A percentile compares a stretch with the other conserved stretches of the same genome.
These are phyloP conservation scores for Andinoacara biseriatus DNA, from an alignment of 2,113 vertebrate genomes.

Conservation along the genomic window DNA sequence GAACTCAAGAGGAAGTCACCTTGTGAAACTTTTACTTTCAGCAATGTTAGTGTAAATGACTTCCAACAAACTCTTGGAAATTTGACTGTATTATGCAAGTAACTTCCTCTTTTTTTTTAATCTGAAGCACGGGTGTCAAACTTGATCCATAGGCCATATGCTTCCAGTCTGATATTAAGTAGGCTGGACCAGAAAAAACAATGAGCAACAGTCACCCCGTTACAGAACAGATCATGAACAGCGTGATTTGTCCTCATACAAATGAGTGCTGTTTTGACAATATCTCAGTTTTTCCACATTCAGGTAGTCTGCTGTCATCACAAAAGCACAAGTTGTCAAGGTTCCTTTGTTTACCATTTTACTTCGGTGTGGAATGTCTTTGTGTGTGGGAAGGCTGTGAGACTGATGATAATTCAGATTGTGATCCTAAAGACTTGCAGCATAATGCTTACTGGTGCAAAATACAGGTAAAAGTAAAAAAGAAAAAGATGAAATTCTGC, in stretches of 20 bases:
- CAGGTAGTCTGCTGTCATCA: not conserved
- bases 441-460: not conserved
- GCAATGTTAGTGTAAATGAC: not conserved
- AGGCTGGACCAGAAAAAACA: not conserved
- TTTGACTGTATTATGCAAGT: not conserved
- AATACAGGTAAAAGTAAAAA: not conserved
- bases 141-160: not conserved
- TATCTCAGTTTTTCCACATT: not conserved
- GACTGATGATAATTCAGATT: too few species aligned
- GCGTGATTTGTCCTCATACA: not conserved
- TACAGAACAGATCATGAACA: not conserved
- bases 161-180: not conserved
- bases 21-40: slow-evolving; percentile 46
- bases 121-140: not conserved
- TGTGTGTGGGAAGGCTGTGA: not conserved
- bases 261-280: not conserved
- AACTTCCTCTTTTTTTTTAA: too few species aligned
- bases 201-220: not conserved
- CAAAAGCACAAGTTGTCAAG: not conserved
- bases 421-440: too few species aligned
- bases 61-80: not conserved
- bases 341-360: not conserved
- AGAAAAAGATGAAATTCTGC: not conserved
- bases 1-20: slow-evolving; percentile 64
- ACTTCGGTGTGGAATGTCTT: not conserved